Evolutionary conservation across 1,140 invertebrate species (phyloP).

Genomic region (Hyles vespertilio): DNA sequence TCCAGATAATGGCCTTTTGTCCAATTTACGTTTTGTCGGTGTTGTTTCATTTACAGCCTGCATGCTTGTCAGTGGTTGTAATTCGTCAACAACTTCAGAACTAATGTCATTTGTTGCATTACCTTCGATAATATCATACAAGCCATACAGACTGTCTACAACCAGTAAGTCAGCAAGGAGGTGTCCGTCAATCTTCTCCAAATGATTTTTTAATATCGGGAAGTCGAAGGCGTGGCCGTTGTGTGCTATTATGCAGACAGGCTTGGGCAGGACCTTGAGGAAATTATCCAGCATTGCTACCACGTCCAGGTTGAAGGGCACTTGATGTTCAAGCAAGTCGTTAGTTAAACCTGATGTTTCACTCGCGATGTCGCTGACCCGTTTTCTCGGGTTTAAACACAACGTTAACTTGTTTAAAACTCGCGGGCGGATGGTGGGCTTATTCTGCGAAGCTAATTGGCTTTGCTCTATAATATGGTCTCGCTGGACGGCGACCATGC

Average conservation of each 20-base stretch:
- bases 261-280: constrained; percentile 77
- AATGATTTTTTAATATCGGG: constrained; percentile 57
- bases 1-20: not conserved
- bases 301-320: constrained; percentile 75
- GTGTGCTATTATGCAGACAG: constrained; percentile 86
- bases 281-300: constrained; percentile 78
- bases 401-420: constrained; percentile 79
- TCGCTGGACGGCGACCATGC: constrained; percentile 75
- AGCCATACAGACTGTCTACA: constrained; percentile 74
- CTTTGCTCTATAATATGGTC: constrained; percentile 58
- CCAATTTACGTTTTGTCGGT: constrained; percentile 20
- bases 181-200: constrained; percentile 53
- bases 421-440: constrained; percentile 44
- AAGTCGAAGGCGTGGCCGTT: constrained; percentile 88
- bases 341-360: constrained; percentile 81
- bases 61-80: not conserved
- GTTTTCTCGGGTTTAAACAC: constrained; percentile 77
- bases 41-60: constrained; percentile 43
- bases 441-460: no score
- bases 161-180: constrained; percentile 75
- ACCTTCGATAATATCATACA: constrained; percentile 52
- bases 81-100: not conserved
- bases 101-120: not conserved
- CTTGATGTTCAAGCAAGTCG: constrained; percentile 78
- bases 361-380: constrained; percentile 66